A percentile compares a stretch with the other conserved stretches of the same genome.
Conservation (phyloP, 35 echinoderm and acorn worm species). For the Heliocidaris tuberculata region DNA sequence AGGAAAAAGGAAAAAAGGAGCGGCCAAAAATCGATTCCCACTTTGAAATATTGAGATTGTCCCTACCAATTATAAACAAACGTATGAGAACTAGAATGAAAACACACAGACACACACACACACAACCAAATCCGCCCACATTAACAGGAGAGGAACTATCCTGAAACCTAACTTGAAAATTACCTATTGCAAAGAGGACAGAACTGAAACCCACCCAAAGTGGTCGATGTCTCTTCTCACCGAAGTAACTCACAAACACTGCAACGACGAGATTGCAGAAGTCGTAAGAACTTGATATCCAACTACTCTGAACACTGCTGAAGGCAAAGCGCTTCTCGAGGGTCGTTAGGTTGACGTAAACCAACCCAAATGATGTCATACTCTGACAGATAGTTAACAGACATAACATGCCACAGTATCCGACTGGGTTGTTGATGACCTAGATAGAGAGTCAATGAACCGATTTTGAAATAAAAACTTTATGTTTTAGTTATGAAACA, state of each 20-base stretch:
- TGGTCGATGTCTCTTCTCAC: constrained; percentile 24
- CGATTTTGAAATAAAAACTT: no score
- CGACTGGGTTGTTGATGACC: constrained; percentile 13
- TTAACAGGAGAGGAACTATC: no score
- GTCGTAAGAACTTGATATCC: constrained; percentile 36
- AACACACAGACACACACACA: background rate
- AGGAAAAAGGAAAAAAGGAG: no score
- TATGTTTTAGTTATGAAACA: no score
- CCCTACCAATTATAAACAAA: no score
- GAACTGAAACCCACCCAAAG: background rate
- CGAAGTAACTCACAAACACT: constrained; percentile 35
- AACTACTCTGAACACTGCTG: background rate
- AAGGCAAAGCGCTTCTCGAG: constrained; percentile 46
- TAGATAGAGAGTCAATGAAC: background rate
- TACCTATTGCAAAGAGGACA: constrained; percentile 8
- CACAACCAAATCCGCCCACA: no score
- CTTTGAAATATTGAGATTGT: no score
- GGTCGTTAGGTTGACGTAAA: constrained; percentile 38
- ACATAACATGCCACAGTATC: background rate
- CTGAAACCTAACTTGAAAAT: background rate
- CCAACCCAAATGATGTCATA: constrained; percentile 30
- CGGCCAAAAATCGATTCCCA: no score
- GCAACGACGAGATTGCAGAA: background rate
- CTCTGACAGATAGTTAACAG: background rate
- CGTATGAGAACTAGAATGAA: no score